These are phyloP conservation scores for Hephaestus fuliginosus DNA, from an alignment of 2,797 vertebrate genomes.

Conservation along the genomic window DNA sequence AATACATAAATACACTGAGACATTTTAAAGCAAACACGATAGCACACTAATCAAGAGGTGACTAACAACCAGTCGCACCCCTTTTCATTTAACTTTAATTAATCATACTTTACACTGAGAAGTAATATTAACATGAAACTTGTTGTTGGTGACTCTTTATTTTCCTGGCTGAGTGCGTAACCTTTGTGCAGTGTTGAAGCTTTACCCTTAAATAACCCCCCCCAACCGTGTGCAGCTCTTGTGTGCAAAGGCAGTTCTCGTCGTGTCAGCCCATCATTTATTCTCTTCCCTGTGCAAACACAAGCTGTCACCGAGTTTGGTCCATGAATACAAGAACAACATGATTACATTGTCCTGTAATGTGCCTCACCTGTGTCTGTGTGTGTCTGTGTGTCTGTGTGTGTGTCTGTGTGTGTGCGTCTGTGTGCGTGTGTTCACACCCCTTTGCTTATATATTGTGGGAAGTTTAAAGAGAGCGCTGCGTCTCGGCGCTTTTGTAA, in stretches of 20 bases:
- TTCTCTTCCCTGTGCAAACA: constrained; percentile 55
- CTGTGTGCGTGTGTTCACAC: neutral
- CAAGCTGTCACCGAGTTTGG: constrained; percentile 10
- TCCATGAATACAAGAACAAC: neutral
- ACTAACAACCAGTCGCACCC: neutral
- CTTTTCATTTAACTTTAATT: neutral
- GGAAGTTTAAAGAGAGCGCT: neutral
- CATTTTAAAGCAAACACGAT: neutral
- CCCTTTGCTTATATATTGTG: constrained; percentile 1
- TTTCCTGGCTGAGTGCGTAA: neutral
- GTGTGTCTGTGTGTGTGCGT: neutral
- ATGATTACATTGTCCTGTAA: constrained; percentile 22
- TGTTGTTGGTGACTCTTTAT: neutral
- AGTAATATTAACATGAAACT: neutral
- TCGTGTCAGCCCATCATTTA: constrained; percentile 21
- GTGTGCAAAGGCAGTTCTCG: constrained; percentile 27
- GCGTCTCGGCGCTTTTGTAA: neutral
- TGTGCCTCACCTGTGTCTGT: constrained; percentile 30
- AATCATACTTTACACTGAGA: neutral
- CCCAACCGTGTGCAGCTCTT: neutral
- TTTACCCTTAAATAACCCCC: constrained; percentile 4
- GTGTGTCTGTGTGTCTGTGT: neutral
- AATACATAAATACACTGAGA: neutral
- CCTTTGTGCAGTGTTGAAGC: neutral
- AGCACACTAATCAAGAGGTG: neutral